phyloP scores from a whole-genome alignment of 1,140 invertebrate species.

The Trachelipus rathkii region DNA sequence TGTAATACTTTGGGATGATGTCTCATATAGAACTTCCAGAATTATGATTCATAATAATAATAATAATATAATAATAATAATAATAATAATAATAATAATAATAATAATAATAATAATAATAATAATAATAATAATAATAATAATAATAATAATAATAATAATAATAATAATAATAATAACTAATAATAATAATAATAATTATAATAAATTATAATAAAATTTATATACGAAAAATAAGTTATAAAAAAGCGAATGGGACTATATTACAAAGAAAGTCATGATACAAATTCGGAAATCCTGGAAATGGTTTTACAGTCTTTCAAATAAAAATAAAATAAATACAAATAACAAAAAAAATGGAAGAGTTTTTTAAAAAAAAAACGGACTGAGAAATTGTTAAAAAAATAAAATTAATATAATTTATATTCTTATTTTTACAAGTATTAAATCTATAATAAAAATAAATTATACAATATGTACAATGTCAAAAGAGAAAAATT shows the following conservation, averaged over 20 bases:
- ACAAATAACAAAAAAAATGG: not conserved
- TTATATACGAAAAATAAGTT: no score
- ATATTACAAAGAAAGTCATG: no score
- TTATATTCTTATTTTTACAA: not conserved
- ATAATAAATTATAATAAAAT: no score
- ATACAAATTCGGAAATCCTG: not conserved
- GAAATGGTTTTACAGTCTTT: not conserved
- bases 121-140: not conserved
- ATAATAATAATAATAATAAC: not conserved
- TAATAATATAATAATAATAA: not conserved
- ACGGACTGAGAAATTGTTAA: no score
- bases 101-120: not conserved
- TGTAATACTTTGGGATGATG: not conserved
- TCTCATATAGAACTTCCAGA: not conserved
- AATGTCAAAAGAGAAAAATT: not conserved
- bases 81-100: not conserved
- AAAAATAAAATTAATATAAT: not conserved
- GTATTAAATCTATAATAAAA: not conserved
- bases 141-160: not conserved
- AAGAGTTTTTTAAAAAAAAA: not conserved
- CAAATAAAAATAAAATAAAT: not conserved
- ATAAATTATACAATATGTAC: conserved; percentile 12
- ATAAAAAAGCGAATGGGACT: no score
- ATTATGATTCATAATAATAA: not conserved
- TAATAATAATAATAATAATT: not conserved